A percentile compares a stretch with the other conserved stretches of the same genome.
These are phyloP conservation scores for Oplegnathus fasciatus DNA, from an alignment of 2,113 vertebrate species.

Conservation along the genomic window DNA sequence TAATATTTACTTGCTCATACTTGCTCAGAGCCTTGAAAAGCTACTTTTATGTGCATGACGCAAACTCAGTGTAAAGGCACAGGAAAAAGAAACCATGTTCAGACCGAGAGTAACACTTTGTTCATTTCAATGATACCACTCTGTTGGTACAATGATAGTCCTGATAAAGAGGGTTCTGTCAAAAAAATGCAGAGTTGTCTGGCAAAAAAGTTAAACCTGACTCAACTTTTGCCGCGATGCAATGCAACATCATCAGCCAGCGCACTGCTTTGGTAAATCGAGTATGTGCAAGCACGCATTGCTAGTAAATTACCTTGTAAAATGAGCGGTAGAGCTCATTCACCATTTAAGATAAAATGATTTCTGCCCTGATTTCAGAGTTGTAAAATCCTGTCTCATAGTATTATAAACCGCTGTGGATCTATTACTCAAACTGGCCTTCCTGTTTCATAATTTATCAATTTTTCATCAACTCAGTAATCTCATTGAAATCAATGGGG, in stretches of 20 bases:
- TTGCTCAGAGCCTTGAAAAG: neutral
- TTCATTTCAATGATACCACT: neutral
- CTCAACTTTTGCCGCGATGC: neutral
- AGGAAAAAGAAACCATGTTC: neutral
- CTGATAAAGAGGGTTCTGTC: neutral
- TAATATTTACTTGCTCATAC: neutral
- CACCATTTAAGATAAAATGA: no score
- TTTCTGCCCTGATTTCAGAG: neutral
- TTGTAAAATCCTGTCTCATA: neutral
- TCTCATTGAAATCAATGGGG: neutral
- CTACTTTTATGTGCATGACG: neutral
- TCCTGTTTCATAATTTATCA: neutral
- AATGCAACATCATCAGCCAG: neutral
- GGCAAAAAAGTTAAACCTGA: neutral
- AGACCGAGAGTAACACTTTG: neutral
- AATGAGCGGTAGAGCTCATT: neutral
- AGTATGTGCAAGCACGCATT: neutral
- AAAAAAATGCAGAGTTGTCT: neutral
- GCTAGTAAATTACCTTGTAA: neutral
- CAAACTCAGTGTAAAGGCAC: conserved; percentile 8
- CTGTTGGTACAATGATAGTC: neutral
- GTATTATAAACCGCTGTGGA: neutral
- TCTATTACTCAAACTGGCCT: neutral
- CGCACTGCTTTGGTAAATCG: neutral
- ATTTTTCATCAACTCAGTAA: no score